Conservation (phyloP, 2,888 invertebrate genomes). For the Watsonalla cultraria region DNA sequence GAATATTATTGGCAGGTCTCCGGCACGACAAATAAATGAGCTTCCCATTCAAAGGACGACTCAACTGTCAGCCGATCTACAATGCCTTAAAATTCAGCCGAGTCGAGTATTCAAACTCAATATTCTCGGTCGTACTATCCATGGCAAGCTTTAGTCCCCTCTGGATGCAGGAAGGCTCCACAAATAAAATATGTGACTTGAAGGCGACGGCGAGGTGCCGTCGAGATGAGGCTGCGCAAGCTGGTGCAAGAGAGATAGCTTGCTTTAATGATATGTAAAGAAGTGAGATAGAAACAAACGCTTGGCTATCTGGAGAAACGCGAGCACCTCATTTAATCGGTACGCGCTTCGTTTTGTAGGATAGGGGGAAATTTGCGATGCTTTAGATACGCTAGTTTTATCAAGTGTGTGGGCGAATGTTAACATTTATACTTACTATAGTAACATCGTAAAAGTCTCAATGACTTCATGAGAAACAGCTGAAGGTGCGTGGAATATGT, state of each 20-base stretch:
- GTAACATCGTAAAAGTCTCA: conserved; percentile 1
- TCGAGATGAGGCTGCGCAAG: conserved; percentile 70
- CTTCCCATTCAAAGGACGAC: conserved; percentile 45
- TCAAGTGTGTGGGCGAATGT: conserved; percentile 21
- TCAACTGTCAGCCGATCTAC: conserved; percentile 20
- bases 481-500: too few species aligned
- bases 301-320: conserved; percentile 76
- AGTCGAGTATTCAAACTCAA: conserved; percentile 20
- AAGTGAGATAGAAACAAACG: conserved; percentile 42
- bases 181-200: conserved; percentile 79
- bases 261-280: conserved; percentile 19
- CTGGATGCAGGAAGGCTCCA: conserved; percentile 75
- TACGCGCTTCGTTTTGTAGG: conserved; percentile 74
- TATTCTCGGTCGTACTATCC: conserved; percentile 39
- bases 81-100: conserved; percentile 12
- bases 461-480: not conserved
- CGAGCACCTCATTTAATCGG: conserved; percentile 78
- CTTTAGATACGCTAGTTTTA: conserved; percentile 39
- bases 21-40: conserved; percentile 55
- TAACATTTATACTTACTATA: conserved; percentile 14
- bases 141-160: conserved; percentile 62
- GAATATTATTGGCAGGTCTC: conserved; percentile 71
- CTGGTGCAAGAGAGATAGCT: conserved; percentile 46
- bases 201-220: conserved; percentile 75
- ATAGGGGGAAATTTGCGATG: conserved; percentile 69